Conservation (phyloP, 2,797 vertebrate genomes). For the Onychomys torridus region DNA sequence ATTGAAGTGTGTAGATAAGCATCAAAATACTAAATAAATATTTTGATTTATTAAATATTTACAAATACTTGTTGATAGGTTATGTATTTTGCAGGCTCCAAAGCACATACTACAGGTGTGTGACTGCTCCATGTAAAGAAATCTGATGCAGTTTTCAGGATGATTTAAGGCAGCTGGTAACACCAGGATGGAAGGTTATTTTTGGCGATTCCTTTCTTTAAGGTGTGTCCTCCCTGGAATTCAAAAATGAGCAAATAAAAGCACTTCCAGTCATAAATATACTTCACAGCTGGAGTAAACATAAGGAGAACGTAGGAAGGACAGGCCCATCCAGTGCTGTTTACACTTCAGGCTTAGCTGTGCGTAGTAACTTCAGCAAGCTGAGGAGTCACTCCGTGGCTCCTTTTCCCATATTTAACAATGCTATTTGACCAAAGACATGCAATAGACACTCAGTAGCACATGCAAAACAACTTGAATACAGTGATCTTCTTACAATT, state of each 20-base stretch:
- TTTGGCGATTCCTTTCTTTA: constrained; percentile 67
- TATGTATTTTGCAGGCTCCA: constrained; percentile 3
- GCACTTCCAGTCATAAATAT: constrained; percentile 41
- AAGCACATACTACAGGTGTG: not conserved
- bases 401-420: not conserved
- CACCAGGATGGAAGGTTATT: constrained; percentile 12
- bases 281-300: constrained; percentile 63
- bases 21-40: constrained; percentile 40
- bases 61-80: constrained; percentile 29
- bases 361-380: not conserved
- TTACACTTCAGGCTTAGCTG: constrained; percentile 49
- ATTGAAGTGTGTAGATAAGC: not conserved
- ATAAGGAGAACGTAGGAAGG: constrained; percentile 44
- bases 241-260: constrained; percentile 61
- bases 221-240: constrained; percentile 67
- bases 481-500: not conserved
- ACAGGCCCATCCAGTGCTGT: not conserved
- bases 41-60: not conserved
- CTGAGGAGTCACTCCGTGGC: not conserved
- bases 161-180: constrained; percentile 60
- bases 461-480: constrained; percentile 10
- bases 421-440: not conserved
- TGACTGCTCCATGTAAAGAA: not conserved
- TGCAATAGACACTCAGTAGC: not conserved
- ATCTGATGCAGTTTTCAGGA: not conserved